phyloP scores from a whole-genome alignment of 2,797 vertebrate genomes.

The Chelmon rostratus region DNA sequence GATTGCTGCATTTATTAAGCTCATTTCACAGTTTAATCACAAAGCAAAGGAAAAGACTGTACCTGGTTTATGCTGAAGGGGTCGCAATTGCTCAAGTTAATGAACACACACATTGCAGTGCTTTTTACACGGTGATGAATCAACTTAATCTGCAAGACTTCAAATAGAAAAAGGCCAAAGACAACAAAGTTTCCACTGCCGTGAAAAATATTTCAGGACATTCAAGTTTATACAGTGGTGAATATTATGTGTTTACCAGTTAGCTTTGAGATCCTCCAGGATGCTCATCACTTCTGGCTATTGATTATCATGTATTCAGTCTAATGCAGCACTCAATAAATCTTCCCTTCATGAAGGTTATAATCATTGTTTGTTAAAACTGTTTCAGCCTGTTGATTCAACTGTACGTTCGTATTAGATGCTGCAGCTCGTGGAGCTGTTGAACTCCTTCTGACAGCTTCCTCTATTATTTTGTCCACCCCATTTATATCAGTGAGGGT shows the following conservation, averaged over 20 bases:
- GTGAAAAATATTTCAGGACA: constrained; percentile 5
- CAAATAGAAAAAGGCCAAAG: neutral
- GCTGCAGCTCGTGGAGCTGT: neutral
- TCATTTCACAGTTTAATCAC: constrained; percentile 4
- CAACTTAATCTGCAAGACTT: constrained; percentile 36
- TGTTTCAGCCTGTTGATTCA: neutral
- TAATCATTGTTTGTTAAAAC: neutral
- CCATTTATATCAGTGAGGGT: too few species aligned
- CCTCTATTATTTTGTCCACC: too few species aligned
- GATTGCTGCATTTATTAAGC: neutral
- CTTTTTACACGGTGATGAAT: constrained; percentile 15
- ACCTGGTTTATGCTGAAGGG: constrained; percentile 66
- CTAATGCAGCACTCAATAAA: neutral
- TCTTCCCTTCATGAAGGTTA: neutral
- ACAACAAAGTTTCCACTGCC: constrained; percentile 4
- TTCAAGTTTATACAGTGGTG: neutral
- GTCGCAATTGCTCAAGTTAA: constrained; percentile 74
- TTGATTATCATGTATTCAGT: neutral
- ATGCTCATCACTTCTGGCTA: neutral
- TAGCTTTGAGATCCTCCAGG: neutral
- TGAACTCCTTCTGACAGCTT: too few species aligned
- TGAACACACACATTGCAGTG: constrained; percentile 14
- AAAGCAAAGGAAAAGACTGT: constrained; percentile 18
- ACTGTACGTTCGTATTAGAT: neutral
- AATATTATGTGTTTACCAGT: constrained; percentile 4